Conservation (phyloP, 1,140 invertebrate genomes). For the Procambarus clarkii region DNA sequence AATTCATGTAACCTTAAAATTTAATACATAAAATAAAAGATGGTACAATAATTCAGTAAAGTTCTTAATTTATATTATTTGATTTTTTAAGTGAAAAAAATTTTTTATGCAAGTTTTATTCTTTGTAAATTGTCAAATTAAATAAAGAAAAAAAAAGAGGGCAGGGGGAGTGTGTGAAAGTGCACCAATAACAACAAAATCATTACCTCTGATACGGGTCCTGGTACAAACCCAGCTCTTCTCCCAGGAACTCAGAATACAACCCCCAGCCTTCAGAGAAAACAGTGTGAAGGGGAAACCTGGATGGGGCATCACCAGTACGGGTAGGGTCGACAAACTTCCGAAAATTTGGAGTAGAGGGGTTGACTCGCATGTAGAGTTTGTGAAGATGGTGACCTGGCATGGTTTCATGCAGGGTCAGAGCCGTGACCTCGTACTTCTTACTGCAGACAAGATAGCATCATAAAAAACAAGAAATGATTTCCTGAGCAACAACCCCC, state of each 20-base stretch:
- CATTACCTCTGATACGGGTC: slow-evolving; percentile 75
- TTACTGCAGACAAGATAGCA: slow-evolving; percentile 71
- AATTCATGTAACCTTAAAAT: no score
- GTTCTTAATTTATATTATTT: no score
- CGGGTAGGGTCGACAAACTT: slow-evolving; percentile 73
- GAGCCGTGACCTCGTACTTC: slow-evolving; percentile 75
- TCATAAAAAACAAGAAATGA: no score
- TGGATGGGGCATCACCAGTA: slow-evolving; percentile 75
- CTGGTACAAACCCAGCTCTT: slow-evolving; percentile 76
- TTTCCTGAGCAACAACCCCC: no score
- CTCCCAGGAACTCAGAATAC: slow-evolving; percentile 76
- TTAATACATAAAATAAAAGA: no score
- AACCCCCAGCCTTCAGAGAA: slow-evolving; percentile 77
- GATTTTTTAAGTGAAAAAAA: no score
- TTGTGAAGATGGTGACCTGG: slow-evolving; percentile 77
- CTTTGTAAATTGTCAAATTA: no score
- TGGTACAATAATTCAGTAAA: no score
- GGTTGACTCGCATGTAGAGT: slow-evolving; percentile 71
- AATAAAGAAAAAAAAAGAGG: no score
- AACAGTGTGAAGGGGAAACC: slow-evolving; percentile 76
- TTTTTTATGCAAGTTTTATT: no score
- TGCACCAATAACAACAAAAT: neutral
- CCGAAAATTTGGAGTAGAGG: slow-evolving; percentile 74
- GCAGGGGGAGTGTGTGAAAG: no score
- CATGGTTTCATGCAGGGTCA: slow-evolving; percentile 76